Conservation (phyloP, 2,113 vertebrate species). For the Mus spicilegus region DNA sequence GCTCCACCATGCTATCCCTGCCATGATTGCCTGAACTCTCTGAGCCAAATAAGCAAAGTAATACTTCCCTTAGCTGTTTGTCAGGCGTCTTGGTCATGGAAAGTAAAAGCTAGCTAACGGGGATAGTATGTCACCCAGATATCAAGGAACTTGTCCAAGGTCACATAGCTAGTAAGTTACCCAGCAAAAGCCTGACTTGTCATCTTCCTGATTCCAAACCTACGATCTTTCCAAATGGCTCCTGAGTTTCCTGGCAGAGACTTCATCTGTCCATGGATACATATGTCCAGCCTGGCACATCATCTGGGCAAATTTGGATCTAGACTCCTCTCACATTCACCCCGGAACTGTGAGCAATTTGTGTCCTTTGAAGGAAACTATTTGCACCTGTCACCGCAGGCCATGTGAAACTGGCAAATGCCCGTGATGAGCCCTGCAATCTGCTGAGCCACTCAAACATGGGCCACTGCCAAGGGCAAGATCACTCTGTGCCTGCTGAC, state of each 20-base stretch:
- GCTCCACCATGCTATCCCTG: background rate
- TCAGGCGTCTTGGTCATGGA: background rate
- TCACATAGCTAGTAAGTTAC: background rate
- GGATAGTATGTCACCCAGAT: background rate
- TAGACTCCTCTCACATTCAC: background rate
- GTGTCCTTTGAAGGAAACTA: background rate
- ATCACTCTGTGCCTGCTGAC: background rate
- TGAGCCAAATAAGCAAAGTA: background rate
- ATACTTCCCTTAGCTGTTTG: background rate
- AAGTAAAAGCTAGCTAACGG: background rate
- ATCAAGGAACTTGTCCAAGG: background rate
- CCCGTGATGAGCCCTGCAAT: background rate
- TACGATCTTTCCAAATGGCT: background rate
- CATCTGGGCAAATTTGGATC: background rate
- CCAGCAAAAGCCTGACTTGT: background rate
- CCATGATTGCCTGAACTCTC: background rate
- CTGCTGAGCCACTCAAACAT: background rate
- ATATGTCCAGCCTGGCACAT: background rate
- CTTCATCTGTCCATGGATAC: background rate
- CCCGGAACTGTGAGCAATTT: background rate
- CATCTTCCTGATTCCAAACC: background rate
- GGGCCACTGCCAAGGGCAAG: background rate
- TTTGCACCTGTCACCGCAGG: background rate
- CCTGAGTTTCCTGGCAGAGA: background rate
- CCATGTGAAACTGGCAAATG: background rate